Conservation (phyloP, 2,888 invertebrate species). For the Apomyelois bistriatella region DNA sequence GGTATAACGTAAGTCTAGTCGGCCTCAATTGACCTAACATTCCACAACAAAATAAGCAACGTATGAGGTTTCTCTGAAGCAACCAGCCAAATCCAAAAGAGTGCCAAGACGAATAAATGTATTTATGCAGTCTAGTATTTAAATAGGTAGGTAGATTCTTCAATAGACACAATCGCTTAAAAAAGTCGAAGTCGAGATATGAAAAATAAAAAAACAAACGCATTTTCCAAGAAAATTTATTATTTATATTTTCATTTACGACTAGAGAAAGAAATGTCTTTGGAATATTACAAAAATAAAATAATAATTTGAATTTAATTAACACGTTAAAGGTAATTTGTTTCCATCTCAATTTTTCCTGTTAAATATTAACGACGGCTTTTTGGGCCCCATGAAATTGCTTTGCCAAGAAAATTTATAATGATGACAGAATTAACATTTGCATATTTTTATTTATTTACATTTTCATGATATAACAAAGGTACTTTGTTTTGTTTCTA, state of each 20-base stretch:
- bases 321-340: conserved; percentile 12
- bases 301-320: conserved; percentile 17
- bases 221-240: conserved; percentile 18
- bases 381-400: neutral
- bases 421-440: neutral
- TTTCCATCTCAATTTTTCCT: conserved; percentile 12
- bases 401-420: neutral
- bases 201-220: conserved; percentile 19
- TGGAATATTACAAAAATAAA: conserved; percentile 21
- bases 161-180: no score
- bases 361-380: conserved; percentile 1
- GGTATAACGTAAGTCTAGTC: no score
- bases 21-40: no score
- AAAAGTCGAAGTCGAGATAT: neutral
- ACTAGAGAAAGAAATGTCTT: conserved; percentile 33
- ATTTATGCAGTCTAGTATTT: no score
- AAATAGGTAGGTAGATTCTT: no score
- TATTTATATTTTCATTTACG: conserved; percentile 30
- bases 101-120: no score
- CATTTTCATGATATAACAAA: no score
- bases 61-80: no score
- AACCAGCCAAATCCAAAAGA: no score
- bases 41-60: no score
- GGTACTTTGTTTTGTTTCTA: no score
- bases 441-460: no score